Evolutionary conservation across 2,113 vertebrate species (phyloP).

Genomic region (Amblyornis subalaris): DNA sequence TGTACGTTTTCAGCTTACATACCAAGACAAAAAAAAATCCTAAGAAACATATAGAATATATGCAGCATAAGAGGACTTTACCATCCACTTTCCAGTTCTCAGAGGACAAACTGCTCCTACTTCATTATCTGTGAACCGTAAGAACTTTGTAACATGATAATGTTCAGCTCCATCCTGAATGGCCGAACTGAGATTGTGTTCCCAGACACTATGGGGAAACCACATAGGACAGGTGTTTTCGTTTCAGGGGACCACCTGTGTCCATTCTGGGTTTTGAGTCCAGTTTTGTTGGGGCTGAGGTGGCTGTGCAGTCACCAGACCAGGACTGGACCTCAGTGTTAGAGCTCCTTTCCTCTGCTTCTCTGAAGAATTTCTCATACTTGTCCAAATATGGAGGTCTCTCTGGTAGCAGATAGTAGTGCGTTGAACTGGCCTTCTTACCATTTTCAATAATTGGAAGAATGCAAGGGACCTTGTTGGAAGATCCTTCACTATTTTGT

Average conservation of each 20-base stretch:
- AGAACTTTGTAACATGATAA: slow-evolving; percentile 52
- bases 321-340: slow-evolving; percentile 20
- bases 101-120: not conserved
- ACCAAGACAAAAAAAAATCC: not conserved
- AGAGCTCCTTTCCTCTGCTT: slow-evolving; percentile 67
- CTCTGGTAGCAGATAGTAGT: slow-evolving; percentile 93
- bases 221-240: slow-evolving; percentile 70
- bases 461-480: slow-evolving; percentile 82
- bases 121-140: not conserved
- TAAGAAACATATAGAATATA: not conserved
- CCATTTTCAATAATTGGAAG: slow-evolving; percentile 92
- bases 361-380: slow-evolving; percentile 81
- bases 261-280: slow-evolving; percentile 65
- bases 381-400: slow-evolving; percentile 81
- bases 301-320: slow-evolving; percentile 31
- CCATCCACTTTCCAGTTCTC: slow-evolving; percentile 31
- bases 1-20: slow-evolving; percentile 10
- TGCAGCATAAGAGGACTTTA: slow-evolving; percentile 33
- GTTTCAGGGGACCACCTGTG: slow-evolving; percentile 49
- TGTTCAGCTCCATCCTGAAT: slow-evolving; percentile 44
- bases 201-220: slow-evolving; percentile 63
- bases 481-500: slow-evolving; percentile 89
- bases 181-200: not conserved
- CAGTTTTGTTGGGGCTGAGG: slow-evolving; percentile 40
- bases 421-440: slow-evolving; percentile 87